Evolutionary conservation across 1,140 invertebrate species (phyloP), one percentile per base, ranked within the genome.

Genomic region (Eurosta solidaginis): DNA sequence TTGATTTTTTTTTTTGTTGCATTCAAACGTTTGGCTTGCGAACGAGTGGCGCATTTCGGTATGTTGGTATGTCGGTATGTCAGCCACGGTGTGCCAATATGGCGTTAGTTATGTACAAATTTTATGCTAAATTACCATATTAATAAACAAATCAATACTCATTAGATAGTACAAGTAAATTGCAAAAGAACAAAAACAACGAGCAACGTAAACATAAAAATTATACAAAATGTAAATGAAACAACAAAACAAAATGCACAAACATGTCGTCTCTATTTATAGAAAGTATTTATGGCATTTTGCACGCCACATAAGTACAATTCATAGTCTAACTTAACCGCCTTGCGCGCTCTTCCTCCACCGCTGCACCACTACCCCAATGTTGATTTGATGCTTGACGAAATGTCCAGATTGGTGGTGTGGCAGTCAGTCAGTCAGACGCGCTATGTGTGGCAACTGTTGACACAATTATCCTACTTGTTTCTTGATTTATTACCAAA

Each of bases 101-200:
- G 73, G 22, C 36, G 25, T 20, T 36, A n/a, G 42, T 74, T 42
- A 74, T 74, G 73, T 17, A 47, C 44, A 27, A 74, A 9, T 33
- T 20, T 40, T 52, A 54, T 76, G 12, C 5, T 78, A 82, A 82
- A 85, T 85, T 85, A 85, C 84, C 84, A 84, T 85, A 85, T 85
- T 85, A 85, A 85, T 85, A 85, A 84, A 85, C 84, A 85, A 85
- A 85, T 85, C 27, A 36, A 2, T 9, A 14, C 22, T 1, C 20
- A 27, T 74, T 47, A 74, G 40, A 12, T 6, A 74, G 25, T 12
- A 25, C 40, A 68, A 33, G 29, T 33, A 68, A 33, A 27, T 2
- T 59, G 2, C 36, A 36, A 68, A n/a, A 14, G 25, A 59, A 5
- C 6, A 59, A 59, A 59, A 59, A 59, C 25, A 33, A 59, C 20